Evolutionary conservation across 2,797 vertebrate genomes (phyloP).

Genomic region (Potorous gilbertii): DNA sequence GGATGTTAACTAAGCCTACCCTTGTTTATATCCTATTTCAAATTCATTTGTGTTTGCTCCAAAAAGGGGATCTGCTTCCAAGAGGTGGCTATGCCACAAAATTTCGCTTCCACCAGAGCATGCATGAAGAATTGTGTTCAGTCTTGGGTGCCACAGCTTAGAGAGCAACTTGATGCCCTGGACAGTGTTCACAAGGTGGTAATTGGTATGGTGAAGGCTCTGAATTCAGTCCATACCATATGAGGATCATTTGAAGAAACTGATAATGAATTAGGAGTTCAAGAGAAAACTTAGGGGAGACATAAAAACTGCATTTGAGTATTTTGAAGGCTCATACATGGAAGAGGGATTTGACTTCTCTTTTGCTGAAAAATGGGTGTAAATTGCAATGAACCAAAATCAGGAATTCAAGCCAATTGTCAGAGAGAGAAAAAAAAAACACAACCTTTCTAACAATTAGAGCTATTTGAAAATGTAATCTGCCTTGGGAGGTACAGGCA

Average conservation of each 20-base stretch:
- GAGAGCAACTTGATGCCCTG: not conserved
- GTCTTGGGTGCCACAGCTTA: not conserved
- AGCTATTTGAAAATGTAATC: not conserved
- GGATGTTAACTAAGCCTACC: not conserved
- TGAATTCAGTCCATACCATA: not conserved
- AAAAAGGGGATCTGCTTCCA: not conserved
- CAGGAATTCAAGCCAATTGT: not conserved
- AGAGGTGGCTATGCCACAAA: not conserved
- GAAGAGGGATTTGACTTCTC: not conserved
- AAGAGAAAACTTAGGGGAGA: not conserved
- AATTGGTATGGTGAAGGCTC: not conserved
- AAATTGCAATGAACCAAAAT: not conserved
- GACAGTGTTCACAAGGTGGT: not conserved
- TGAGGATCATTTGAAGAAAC: not conserved
- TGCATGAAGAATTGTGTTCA: not conserved
- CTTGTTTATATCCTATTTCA: not conserved
- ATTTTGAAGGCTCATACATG: not conserved
- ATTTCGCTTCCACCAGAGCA: not conserved
- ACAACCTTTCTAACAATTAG: not conserved
- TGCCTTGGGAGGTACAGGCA: not conserved
- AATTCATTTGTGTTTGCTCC: not conserved
- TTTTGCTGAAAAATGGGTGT: not conserved
- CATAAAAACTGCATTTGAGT: not conserved
- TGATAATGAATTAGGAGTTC: not conserved
- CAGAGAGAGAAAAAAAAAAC: not conserved